These are phyloP conservation scores for Aleiodes alternator DNA, from an alignment of 2,888 invertebrate genomes.

Conservation along the genomic window DNA sequence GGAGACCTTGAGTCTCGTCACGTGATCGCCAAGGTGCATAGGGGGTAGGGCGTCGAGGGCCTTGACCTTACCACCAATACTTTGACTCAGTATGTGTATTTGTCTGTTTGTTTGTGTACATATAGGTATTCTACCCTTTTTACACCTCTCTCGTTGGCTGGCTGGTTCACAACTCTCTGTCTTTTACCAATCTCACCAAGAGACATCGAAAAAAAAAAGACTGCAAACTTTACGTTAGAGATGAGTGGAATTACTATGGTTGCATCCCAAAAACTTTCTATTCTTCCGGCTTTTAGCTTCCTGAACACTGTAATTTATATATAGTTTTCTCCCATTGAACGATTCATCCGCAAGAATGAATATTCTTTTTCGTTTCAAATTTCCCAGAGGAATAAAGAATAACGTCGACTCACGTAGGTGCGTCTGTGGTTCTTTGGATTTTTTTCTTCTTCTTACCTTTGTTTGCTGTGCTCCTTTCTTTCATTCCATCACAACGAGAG, in stretches of 20 bases:
- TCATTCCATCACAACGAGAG: neutral
- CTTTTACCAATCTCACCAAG: conserved; percentile 12
- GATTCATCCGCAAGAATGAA: neutral
- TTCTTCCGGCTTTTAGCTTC: conserved; percentile 11
- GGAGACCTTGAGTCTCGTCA: conserved; percentile 78
- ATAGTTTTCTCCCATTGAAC: neutral
- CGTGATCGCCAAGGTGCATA: conserved; percentile 76
- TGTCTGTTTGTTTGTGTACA: neutral
- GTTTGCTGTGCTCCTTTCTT: conserved; percentile 6
- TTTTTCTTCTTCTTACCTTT: conserved; percentile 5
- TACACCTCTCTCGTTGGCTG: conserved; percentile 6
- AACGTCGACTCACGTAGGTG: conserved; percentile 30
- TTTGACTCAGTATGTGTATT: conserved; percentile 47
- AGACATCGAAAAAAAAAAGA: neutral
- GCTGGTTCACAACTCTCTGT: conserved; percentile 17
- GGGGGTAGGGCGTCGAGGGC: conserved; percentile 76
- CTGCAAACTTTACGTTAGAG: conserved; percentile 34
- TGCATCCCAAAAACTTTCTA: conserved; percentile 63
- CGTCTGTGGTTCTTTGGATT: conserved; percentile 10
- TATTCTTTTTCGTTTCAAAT: conserved; percentile 10
- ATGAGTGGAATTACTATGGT: conserved; percentile 60
- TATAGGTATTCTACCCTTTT: neutral
- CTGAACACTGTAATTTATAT: neutral
- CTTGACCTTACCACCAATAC: conserved; percentile 77
- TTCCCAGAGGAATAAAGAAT: conserved; percentile 16